A percentile compares a stretch with the other conserved stretches of the same genome.
phyloP scores from a whole-genome alignment of 2,888 invertebrate genomes.

The Drosophila barbarae region DNA sequence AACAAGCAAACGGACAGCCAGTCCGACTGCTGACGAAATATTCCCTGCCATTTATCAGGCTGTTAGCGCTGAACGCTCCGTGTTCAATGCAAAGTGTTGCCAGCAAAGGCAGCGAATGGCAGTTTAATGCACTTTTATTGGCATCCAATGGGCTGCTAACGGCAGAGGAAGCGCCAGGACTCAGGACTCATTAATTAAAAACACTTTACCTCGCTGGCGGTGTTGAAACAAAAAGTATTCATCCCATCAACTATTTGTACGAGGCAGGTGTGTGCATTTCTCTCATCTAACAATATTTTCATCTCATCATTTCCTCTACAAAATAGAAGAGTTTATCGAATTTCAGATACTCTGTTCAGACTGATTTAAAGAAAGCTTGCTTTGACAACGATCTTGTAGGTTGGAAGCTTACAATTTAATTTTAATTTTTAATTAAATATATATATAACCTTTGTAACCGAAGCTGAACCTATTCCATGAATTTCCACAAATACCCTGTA shows the following conservation, averaged over 20 bases:
- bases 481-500: background rate
- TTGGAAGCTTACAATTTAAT: no score
- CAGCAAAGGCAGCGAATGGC: slow-evolving; percentile 47
- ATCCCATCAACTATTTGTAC: slow-evolving; percentile 2
- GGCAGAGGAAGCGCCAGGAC: slow-evolving; percentile 29
- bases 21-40: slow-evolving; percentile 18
- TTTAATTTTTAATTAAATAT: no score
- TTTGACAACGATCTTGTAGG: no score
- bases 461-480: no score
- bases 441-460: background rate
- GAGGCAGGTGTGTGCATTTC: slow-evolving; percentile 2
- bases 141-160: slow-evolving; percentile 50
- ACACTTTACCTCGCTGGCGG: slow-evolving; percentile 45
- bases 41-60: slow-evolving; percentile 34
- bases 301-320: background rate
- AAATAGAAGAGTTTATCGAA: background rate
- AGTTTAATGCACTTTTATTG: slow-evolving; percentile 68
- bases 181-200: slow-evolving; percentile 63
- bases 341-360: background rate
- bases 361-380: background rate
- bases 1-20: slow-evolving; percentile 12
- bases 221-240: slow-evolving; percentile 19
- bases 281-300: slow-evolving; percentile 12
- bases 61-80: slow-evolving; percentile 24
- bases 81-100: slow-evolving; percentile 22